A percentile compares a stretch with the other conserved stretches of the same genome.
Evolutionary conservation across 2,797 vertebrate species (phyloP).

Genomic region (Hyperoplus immaculatus): DNA sequence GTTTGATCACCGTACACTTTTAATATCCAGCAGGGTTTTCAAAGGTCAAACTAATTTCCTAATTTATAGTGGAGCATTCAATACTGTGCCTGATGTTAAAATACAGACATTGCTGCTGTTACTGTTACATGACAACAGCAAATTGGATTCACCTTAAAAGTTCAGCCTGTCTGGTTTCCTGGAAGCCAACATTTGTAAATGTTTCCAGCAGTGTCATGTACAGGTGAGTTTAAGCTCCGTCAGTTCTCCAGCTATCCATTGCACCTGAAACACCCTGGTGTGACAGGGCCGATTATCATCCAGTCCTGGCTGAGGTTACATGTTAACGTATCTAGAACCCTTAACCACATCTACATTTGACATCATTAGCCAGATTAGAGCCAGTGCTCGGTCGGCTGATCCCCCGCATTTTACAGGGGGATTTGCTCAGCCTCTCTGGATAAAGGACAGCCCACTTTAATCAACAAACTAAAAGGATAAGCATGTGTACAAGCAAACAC

Average conservation of each 20-base stretch:
- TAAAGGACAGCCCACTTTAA: constrained; percentile 72
- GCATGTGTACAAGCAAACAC: constrained; percentile 69
- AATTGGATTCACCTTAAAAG: constrained; percentile 45
- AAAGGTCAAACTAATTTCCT: not conserved
- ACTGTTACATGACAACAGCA: constrained; percentile 10
- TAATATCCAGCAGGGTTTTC: not conserved
- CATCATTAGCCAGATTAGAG: constrained; percentile 77
- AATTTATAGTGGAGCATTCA: constrained; percentile 3
- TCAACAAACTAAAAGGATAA: constrained; percentile 65
- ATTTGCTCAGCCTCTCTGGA: constrained; percentile 69
- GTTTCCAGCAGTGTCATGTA: constrained; percentile 29
- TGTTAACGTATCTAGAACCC: constrained; percentile 39
- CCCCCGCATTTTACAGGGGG: constrained; percentile 57
- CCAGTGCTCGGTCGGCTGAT: constrained; percentile 57
- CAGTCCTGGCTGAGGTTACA: constrained; percentile 50
- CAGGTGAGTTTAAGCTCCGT: constrained; percentile 36
- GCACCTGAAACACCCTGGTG: constrained; percentile 38
- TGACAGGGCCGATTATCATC: constrained; percentile 41
- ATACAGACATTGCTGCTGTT: constrained; percentile 23
- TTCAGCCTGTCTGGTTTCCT: constrained; percentile 27
- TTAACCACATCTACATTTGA: constrained; percentile 64
- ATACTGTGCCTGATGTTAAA: constrained; percentile 31
- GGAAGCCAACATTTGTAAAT: constrained; percentile 27
- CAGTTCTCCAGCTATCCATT: constrained; percentile 20
- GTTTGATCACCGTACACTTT: not conserved